These are phyloP conservation scores for Molossus alvarezi DNA, from an alignment of 2,797 vertebrate species.

Conservation along the genomic window DNA sequence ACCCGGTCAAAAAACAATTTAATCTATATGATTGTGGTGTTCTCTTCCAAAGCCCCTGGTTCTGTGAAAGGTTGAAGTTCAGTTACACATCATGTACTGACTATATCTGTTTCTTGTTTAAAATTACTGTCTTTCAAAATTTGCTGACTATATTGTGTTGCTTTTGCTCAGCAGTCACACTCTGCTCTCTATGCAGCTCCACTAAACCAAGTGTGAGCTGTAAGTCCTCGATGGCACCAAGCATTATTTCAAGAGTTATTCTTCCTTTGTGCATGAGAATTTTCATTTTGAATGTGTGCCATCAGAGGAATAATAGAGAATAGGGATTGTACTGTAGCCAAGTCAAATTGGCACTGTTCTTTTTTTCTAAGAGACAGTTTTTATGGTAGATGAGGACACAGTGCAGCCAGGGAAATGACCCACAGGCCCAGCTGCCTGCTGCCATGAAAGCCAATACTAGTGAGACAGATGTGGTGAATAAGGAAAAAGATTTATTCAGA, in stretches of 20 bases:
- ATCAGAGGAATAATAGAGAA: slow-evolving; percentile 70
- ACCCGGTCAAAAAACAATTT: slow-evolving; percentile 1
- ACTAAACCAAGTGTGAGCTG: slow-evolving; percentile 77
- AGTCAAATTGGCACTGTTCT: slow-evolving; percentile 28
- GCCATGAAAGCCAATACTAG: background rate
- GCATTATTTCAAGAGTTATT: slow-evolving; percentile 75
- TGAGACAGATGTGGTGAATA: background rate
- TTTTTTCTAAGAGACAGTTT: slow-evolving; percentile 59
- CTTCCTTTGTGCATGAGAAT: slow-evolving; percentile 77
- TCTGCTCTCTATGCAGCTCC: slow-evolving; percentile 61
- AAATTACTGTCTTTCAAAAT: slow-evolving; percentile 61
- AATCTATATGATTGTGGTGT: background rate
- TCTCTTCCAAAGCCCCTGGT: background rate
- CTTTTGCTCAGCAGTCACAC: slow-evolving; percentile 75
- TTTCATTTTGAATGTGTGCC: slow-evolving; percentile 79
- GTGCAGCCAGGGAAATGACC: background rate
- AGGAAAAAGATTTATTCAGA: background rate
- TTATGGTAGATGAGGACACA: background rate
- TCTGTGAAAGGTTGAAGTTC: slow-evolving; percentile 11
- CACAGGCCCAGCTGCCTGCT: background rate
- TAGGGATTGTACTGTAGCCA: slow-evolving; percentile 6
- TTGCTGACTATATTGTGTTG: slow-evolving; percentile 71
- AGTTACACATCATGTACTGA: background rate
- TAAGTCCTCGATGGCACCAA: slow-evolving; percentile 25
- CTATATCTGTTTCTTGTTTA: slow-evolving; percentile 63